Conservation (phyloP, 2,797 vertebrate species). For the Urocyon cinereoargenteus region DNA sequence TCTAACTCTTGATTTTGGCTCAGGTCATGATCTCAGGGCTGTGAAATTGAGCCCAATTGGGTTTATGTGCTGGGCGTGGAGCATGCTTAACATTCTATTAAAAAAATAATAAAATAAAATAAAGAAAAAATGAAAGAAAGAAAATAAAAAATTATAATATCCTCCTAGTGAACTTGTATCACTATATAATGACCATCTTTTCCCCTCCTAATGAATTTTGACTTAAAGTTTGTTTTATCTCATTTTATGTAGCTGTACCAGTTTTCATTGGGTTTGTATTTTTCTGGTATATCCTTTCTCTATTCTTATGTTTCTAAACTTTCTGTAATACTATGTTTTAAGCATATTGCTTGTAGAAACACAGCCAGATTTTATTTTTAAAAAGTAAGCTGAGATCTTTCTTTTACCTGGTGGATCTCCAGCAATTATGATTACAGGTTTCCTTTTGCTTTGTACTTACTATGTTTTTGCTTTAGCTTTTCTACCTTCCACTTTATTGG, state of each 20-base stretch:
- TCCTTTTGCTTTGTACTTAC: not conserved
- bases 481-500: not conserved
- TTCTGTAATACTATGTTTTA: not conserved
- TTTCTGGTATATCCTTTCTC: not conserved
- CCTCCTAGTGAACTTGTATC: not conserved
- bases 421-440: not conserved
- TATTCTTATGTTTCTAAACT: slow-evolving; percentile 35
- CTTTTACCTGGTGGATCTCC: not conserved
- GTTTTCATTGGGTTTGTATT: slow-evolving; percentile 49
- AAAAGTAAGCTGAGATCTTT: slow-evolving; percentile 3
- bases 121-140: no score
- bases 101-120: not conserved
- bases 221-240: not conserved
- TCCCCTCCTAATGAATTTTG: not conserved
- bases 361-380: slow-evolving; percentile 2
- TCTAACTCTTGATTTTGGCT: not conserved
- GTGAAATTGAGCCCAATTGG: not conserved
- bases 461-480: not conserved
- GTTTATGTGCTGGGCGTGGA: not conserved
- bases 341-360: slow-evolving; percentile 7
- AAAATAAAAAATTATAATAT: not conserved
- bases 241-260: not conserved
- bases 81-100: not conserved
- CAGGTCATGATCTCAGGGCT: not conserved
- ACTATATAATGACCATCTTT: not conserved